Percentiles rank a stretch among this genome's conserved stretches.
Evolutionary conservation across 1,140 invertebrate genomes (phyloP).

Genomic region (Papilio aristodemus): DNA sequence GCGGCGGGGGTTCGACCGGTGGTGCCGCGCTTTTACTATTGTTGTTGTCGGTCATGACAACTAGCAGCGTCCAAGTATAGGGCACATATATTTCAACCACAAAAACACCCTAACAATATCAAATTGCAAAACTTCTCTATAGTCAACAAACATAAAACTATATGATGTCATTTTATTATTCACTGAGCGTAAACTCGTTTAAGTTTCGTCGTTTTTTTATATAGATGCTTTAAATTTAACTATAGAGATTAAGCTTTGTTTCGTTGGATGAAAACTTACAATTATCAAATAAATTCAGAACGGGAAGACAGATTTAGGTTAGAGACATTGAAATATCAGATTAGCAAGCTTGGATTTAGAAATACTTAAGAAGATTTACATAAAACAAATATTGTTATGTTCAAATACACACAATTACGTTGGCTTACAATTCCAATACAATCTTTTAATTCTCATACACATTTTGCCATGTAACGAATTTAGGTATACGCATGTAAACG

Average conservation of each 20-base stretch:
- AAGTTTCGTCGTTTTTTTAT: not conserved
- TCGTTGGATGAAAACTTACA: not conserved
- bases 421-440: not conserved
- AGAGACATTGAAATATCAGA: slow-evolving; percentile 2
- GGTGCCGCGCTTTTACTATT: slow-evolving; percentile 72
- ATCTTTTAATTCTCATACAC: not conserved
- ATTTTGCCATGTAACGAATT: not conserved
- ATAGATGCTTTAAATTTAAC: not conserved
- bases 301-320: not conserved
- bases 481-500: not conserved
- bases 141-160: slow-evolving; percentile 17
- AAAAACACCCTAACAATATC: slow-evolving; percentile 18
- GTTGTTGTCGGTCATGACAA: slow-evolving; percentile 67
- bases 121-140: slow-evolving; percentile 33
- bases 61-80: slow-evolving; percentile 67
- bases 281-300: slow-evolving; percentile 1
- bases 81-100: slow-evolving; percentile 52
- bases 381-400: not conserved
- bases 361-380: not conserved
- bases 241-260: slow-evolving; percentile 15
- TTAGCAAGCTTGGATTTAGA: not conserved
- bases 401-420: not conserved
- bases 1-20: slow-evolving; percentile 69
- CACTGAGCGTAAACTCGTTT: not conserved
- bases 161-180: not conserved